Conservation (phyloP, 2,113 vertebrate genomes). For the Alouatta palliata region DNA sequence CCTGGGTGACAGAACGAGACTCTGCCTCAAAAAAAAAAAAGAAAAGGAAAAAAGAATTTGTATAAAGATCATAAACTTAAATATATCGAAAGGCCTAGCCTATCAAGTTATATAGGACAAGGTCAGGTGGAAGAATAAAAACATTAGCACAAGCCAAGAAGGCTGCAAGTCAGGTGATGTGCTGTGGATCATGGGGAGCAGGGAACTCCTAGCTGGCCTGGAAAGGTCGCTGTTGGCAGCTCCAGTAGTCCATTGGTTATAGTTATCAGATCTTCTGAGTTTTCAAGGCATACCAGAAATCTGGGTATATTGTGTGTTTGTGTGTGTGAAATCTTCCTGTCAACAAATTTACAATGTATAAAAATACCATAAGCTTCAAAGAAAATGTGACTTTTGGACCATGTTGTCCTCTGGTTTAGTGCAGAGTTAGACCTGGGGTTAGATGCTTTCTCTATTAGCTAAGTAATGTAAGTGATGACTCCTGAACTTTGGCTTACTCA, state of each 20-base stretch:
- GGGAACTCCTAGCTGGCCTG: background rate
- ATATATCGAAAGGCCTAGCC: too few relatives aligned
- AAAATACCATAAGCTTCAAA: background rate
- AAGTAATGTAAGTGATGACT: background rate
- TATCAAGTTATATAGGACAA: background rate
- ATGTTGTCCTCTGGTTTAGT: background rate
- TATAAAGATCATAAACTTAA: background rate
- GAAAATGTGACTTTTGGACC: background rate
- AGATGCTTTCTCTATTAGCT: background rate
- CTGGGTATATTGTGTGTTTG: background rate
- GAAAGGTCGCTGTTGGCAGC: background rate
- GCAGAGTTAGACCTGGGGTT: background rate
- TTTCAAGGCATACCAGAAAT: background rate
- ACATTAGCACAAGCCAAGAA: too few relatives aligned
- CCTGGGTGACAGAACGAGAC: too few relatives aligned
- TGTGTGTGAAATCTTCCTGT: background rate
- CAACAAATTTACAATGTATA: background rate
- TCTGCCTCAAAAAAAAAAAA: too few relatives aligned
- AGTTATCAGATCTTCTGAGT: background rate
- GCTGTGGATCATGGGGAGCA: background rate
- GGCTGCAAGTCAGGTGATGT: accelerated
- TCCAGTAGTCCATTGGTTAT: background rate
- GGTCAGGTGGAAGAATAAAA: background rate
- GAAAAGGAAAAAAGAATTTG: too few relatives aligned
- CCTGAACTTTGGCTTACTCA: background rate